A percentile compares a stretch with the other conserved stretches of the same genome.
These are phyloP conservation scores for Andrena praecox DNA, from an alignment of 2,888 invertebrate genomes.

Conservation along the genomic window DNA sequence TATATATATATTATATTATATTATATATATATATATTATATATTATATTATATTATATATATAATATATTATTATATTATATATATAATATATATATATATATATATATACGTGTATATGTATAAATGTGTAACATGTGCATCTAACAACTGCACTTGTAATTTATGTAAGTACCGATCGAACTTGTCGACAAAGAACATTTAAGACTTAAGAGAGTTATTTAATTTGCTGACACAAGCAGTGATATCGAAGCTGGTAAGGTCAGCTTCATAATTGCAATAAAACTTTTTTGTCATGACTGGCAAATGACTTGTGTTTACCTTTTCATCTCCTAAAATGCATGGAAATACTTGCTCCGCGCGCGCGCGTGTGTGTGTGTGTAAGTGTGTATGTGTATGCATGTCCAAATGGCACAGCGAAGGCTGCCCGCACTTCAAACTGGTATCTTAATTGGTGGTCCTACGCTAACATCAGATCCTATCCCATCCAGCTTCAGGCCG, in stretches of 20 bases:
- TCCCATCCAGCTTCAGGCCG: constrained; percentile 78
- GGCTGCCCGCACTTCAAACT: constrained; percentile 61
- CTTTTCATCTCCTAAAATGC: constrained; percentile 47
- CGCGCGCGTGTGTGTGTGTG: neutral
- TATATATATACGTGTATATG: neutral
- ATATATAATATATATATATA: neutral
- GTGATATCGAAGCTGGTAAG: constrained; percentile 56
- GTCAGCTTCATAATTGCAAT: constrained; percentile 64
- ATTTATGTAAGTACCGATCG: constrained; percentile 54
- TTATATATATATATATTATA: neutral
- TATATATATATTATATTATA: constrained; percentile 11
- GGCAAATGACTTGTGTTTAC: constrained; percentile 28
- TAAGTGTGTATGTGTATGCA: neutral
- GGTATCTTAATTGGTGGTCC: constrained; percentile 74
- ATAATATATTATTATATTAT: too few relatives aligned
- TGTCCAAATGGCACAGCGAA: constrained; percentile 12
- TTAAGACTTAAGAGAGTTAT: constrained; percentile 55
- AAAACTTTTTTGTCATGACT: constrained; percentile 58
- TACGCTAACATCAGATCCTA: constrained; percentile 74
- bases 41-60: too few relatives aligned
- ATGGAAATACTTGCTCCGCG: constrained; percentile 28
- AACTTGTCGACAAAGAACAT: constrained; percentile 39
- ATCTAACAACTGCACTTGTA: constrained; percentile 47
- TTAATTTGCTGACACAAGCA: constrained; percentile 57
- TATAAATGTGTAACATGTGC: constrained; percentile 43